Base-by-base conservation (phyloP, 2,888 invertebrate species). In the Parelbella ahira region DNA sequence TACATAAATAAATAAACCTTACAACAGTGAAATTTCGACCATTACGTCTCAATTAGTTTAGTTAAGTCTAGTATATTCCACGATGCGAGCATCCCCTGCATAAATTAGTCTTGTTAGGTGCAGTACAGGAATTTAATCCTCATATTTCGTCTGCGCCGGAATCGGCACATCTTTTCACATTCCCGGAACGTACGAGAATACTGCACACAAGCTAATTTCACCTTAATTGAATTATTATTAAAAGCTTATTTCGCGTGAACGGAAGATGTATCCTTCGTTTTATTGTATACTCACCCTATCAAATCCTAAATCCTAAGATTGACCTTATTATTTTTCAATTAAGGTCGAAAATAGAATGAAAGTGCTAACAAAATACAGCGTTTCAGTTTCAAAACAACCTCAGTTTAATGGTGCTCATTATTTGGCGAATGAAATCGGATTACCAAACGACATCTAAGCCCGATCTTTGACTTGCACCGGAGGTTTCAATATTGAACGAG, bases 101-200 rank as follows among this genome's bases (percentile, higher is more conserved):
- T 83, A 86, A 84, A 86, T 86, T 86, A 81, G 82, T 75, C 83
- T 83, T 74, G 82, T 86, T 86, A 84, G 86, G 78, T 82, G 82
- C 82, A 81, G 74, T 80, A 74, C 81, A 76, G 80, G 83, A 87
- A 83, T 87, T 84, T 84, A 84, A 86, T 86, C 82, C 84, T 80
- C 83, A 86, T 87, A 86, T 86, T 86, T 86, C 84, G 82, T 78
- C 81, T 83, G 78, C 75, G 60, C 64, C 57, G 64, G 68, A 73
- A 76, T 81, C 74, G 76, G 79, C 74, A 79, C 78, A 81, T 84
- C 83, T 84, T 79, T 82, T 73, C 71, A 77, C 72, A 68, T 76
- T 11, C 13, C 68, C 68, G 64, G 68, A 78, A 76, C 74, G 67
- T 72, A 75, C 62, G 61, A 58, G 49, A 15, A 15, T 15, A 15